Evolutionary conservation across 1,140 invertebrate genomes (phyloP), one percentile per base, ranked within the genome.

Genomic region (Alviniconcha marisindica): DNA sequence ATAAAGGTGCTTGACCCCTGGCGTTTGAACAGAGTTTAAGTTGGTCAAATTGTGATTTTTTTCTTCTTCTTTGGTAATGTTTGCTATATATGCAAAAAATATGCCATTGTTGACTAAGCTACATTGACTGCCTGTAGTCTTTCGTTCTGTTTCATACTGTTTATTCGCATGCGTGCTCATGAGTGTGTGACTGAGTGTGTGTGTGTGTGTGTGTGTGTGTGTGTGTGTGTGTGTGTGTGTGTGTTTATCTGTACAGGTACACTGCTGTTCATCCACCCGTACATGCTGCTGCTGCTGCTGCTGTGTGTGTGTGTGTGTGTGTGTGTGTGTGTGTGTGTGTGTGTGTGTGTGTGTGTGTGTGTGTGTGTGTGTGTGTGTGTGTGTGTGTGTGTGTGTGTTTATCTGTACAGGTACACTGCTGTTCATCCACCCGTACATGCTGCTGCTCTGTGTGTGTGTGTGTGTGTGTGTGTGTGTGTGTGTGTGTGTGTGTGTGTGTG

Each of bases 311-410:
- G 71, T 73, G 71, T 73, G 71, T 73, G 71, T 73, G 71, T 73
- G 71, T 73, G 71, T 73, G 71, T 73, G 71, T 73, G 71, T 73
- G 71, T 73, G 71, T 73, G 71, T 42, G 71, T 42, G 71, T 73
- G 71, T 42, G 60, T 66, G 60, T 33, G 60, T 66, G 60, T 66
- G 60, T 66, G 60, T 66, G 60, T 66, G 28, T 66, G 60, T 33
- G 60, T 66, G 60, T 66, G 60, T 66, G 60, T 66, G 60, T 66
- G 60, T 66, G 60, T 66, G 60, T 66, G 15, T 33, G 60, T 66
- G 15, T 33, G 28, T 66, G 15, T 66, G 28, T 66, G 15, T 31
- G 60, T 66, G 3, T 33, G 60, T 33, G 63, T 66, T 5, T 66
- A 10, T 33, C 28, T 66, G 63, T 66, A 33, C 10, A 33, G 31